Base-by-base conservation (phyloP, 2,888 invertebrate genomes). In the Baccha elongata region DNA sequence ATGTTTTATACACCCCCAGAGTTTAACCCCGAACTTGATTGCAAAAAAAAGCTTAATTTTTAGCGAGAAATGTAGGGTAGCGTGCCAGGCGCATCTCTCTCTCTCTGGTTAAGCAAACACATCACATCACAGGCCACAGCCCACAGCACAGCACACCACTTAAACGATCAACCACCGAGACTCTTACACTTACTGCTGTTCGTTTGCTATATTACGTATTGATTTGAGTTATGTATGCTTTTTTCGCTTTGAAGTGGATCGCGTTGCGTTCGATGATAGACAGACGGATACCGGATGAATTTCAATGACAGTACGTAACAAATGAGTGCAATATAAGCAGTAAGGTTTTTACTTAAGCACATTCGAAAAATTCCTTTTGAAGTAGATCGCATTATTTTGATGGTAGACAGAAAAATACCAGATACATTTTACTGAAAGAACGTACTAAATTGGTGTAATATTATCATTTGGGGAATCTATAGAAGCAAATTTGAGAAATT, bases 241-340 rank as follows among this genome's bases (percentile, higher is more conserved):
- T 58, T 19, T 40, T 64, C 15, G 58, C 48, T 71, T 76, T 76
- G 48, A 81, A 76, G 76, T 76, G 67, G 71, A 81, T 81, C 71
- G 76, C 71, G 48, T 81, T 81, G 81, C 81, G 81, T 81, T 60
- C 58, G 81, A 75, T 60, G 64, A 46, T 50, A 68, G 42, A 48
- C 68, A 21, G 40, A 53, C 40, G 60, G 60, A 58, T 53, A 53
- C 37, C 64, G 64, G 23, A 58, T 75, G 50, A 48, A 53, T 67
- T 58, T 52, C 55, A 48, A 8, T 42, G 29, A n/a, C n/a, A n/a
- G n/a, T n/a, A n/a, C n/a, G 37, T 44, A 76, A 44, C 44, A 69
- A 35, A 58, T 62, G 44, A 46, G 26, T 65, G 32, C 19, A n/a
- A 17, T 6, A 6, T 11, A 40, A 29, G 3, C n/a, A 3, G 8